Base-by-base conservation (phyloP, 2,797 vertebrate genomes). In the Micropoecilia bifurca region DNA sequence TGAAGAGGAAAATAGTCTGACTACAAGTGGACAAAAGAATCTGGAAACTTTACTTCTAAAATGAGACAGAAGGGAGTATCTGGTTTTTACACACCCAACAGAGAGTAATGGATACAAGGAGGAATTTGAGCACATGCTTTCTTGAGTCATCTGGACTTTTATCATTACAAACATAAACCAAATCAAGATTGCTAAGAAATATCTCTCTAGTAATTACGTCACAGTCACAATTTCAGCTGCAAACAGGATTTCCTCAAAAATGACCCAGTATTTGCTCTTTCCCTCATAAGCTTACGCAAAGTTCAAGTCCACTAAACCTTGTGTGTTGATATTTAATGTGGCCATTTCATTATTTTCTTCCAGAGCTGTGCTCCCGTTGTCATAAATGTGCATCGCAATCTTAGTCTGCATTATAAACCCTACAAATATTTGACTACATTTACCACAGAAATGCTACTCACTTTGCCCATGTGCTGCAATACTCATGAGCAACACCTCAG, bases 351-450 rank as follows among this genome's bases (percentile, higher is more conserved):
- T 14, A 71, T 84, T 73, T 77, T 50, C 55, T 75, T 22, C 22
- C 28, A 41, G 22, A 28, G 28, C 6, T 12, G 33, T 14, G 1
- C 43, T 48, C 55, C 83, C 14, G 48, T 25, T 1, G 13, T 30
- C 77, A 68, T 25, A 4, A 4, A 30, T 33, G n/a, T n/a, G 3
- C 13, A 50, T 76, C 47, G 55, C 18, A 47, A 88, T 80, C 80
- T 57, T 30, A 13, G 69, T 45, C 78, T 28, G 71, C 63, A 78
- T 79, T 74, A 72, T 86, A 79, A 88, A 88, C 81, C 53, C 43
- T 78, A 81, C 47, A 83, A 87, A 85, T 77, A 84, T 79, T 82
- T 87, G 71, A 81, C 47, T 45, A 61, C 39, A 75, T 53, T 80
- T 74, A n/a, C 63, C 33, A 63, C 0, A 22, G 53, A 74, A 78